Base-by-base conservation (phyloP, 2,888 invertebrate species). In the Serrognathus titanus region DNA sequence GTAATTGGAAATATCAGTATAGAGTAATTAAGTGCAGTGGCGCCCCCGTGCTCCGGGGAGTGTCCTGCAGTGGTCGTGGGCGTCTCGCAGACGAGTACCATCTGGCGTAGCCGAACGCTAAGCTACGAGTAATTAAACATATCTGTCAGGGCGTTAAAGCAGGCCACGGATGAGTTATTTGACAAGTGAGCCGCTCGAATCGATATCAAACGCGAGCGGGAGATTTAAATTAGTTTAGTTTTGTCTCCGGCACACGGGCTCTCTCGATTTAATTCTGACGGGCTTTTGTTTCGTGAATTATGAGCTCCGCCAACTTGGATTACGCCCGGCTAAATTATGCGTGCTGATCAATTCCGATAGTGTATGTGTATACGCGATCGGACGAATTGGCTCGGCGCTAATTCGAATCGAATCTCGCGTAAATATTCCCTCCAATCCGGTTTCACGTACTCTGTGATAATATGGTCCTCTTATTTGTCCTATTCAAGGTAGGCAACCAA, bases 101-200 rank as follows among this genome's bases (percentile, higher is more conserved):
- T 54, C 62, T 63, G 64, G 55, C 49, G 53, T 49, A 54, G 47
- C 49, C 47, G 41, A 46, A 49, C 36, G 51, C 60, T 65, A 65
- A 65, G 62, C 63, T 59, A 53, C 58, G 58, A 57, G 66, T 66
- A 66, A 69, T 67, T 69, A 69, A 69, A 67, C 65, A 66, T 66
- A 67, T 67, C 66, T 66, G 67, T 65, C 68, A 66, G 61, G 24
- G 61, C 59, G 63, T 67, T 68, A 64, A 63, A 62, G 59, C 56
- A 53, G 55, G 54, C 56, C 58, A 61, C 58, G 59, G 63, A 64
- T 66, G 63, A 64, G 48, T 60, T 64, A 66, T 64, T 65, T 62
- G 64, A 62, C 63, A 60, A 60, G 61, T 45, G 54, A 51, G 46
- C 48, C 43, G 55, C 53, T 43, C 55, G 24, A 31, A 31, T 31